Base-by-base conservation (phyloP, 2,797 vertebrate genomes). In the Acanthiza pusilla region DNA sequence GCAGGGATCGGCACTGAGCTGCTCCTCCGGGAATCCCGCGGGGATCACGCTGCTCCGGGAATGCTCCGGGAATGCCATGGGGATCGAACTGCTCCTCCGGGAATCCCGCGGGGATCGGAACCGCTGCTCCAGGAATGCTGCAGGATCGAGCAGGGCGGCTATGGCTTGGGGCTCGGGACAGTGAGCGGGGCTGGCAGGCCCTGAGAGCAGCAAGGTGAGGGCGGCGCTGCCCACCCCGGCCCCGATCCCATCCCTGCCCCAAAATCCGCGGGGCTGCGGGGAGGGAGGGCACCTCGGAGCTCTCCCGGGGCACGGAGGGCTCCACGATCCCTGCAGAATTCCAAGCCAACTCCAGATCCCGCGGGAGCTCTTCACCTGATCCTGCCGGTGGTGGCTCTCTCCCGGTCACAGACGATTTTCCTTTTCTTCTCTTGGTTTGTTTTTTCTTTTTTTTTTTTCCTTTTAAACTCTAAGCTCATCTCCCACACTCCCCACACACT, bases 141-240 rank as follows among this genome's bases (percentile, higher is more conserved):
- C 38, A 11, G 43, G 43, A 45, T 20, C 18, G 43, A 45, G 51
- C 51, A 32, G 62, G 34, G 43, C 76, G 89, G 85, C 73, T 61
- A 92, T 97, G 97, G 97, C 95, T 97, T 94, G 47, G 93, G 89
- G 67, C 93, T 89, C 43, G 10, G 25, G n/a, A 16, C 10, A 38
- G 47, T 81, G 51, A 95, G 89, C 2, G 13, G 26, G 63, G 91
- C 96, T 75, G 86, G 48, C 38, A 21, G 3, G 96, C 94, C 96
- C 96, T 95, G 95, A 97, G 95, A 96, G 95, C 96, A 85, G 19
- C 2, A 7, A 15, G 88, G 74, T 14, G 94, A 95, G 85, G 34
- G 90, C 74, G 8, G 51, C 66, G 50, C 91, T 94, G n/a, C n/a
- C n/a, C n/a, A n/a, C n/a, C 94, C 91, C 66, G n/a, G 50, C 29